Evolutionary conservation across 2,888 invertebrate species (phyloP), one percentile per base, ranked within the genome.

Genomic region (Spodoptera picta): DNA sequence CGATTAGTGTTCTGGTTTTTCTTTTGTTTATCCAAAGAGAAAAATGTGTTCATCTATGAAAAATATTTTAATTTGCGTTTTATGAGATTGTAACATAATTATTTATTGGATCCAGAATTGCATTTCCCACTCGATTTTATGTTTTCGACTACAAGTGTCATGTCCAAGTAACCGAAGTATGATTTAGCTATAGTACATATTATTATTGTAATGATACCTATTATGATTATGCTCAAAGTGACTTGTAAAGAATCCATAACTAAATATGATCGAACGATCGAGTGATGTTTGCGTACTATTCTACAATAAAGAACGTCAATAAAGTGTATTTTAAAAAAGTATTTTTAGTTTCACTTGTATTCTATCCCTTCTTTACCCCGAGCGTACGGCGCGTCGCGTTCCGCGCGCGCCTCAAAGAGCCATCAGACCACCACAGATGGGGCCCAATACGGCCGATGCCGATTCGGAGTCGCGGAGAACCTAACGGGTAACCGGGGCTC

Each of bases 241-340:
- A 89, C 87, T 84, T 87, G 84, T 83, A 83, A 87, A 80, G 87
- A 88, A 84, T 84, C 90, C 86, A 82, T 87, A 86, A 77, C 82
- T 83, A 81, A 68, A 60, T 66, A 79, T 86, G 90, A 85, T 90
- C 89, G 86, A 85, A 83, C 86, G 90, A 85, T 91, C 91, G 90
- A 90, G 90, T 89, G 90, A 92, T 92, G 93, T 93, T 91, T 91
- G 92, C 93, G 91, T 91, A 92, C 88, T 93, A 90, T 92, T 90
- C 88, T 91, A 88, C 91, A 90, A 90, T 89, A 88, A 85, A 92
- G 89, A 93, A 94, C 92, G 93, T 94, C 94, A 94, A 94, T 94
- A 94, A 94, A 94, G 90, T 90, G 92, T 93, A 93, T 93, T 93
- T 93, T 92, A 93, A 94, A 93, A 79, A 90, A 86, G 86, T 85